These are phyloP conservation scores for Atethmia centrago DNA, from an alignment of 2,888 invertebrate genomes.

Conservation along the genomic window DNA sequence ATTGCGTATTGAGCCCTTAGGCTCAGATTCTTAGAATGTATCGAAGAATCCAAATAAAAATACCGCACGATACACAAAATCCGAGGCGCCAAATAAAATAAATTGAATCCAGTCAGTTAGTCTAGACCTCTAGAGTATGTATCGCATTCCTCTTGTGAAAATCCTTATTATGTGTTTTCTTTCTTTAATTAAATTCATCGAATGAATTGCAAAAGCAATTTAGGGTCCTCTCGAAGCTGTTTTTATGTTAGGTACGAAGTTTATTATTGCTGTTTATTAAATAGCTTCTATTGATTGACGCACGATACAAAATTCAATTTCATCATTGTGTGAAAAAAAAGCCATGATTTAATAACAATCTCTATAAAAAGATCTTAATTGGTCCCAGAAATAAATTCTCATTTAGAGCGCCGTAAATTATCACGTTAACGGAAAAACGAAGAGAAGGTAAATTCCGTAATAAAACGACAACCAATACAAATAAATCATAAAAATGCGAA, in stretches of 20 bases:
- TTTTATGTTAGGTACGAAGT: constrained; percentile 32
- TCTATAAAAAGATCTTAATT: constrained; percentile 16
- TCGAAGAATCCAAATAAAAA: constrained; percentile 61
- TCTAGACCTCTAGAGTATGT: constrained; percentile 53
- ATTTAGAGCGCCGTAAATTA: constrained; percentile 34
- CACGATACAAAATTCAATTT: constrained; percentile 29
- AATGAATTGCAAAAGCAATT: constrained; percentile 55
- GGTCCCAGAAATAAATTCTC: constrained; percentile 24
- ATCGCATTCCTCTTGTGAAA: constrained; percentile 55
- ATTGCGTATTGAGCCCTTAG: constrained; percentile 50
- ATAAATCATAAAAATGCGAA: constrained; percentile 56
- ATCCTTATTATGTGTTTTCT: constrained; percentile 44
- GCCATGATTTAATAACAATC: constrained; percentile 8
- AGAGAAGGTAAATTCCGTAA: constrained; percentile 20
- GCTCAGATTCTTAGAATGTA: constrained; percentile 53
- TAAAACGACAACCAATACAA: constrained; percentile 55
- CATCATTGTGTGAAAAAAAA: not conserved
- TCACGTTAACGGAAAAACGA: constrained; percentile 16
- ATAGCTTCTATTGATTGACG: constrained; percentile 7
- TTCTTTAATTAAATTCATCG: constrained; percentile 62
- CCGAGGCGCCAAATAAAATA: constrained; percentile 62
- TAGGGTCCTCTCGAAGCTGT: constrained; percentile 35
- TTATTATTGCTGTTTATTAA: constrained; percentile 34
- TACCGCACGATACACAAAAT: constrained; percentile 53
- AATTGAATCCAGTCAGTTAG: constrained; percentile 60